Percentiles rank a stretch among this genome's conserved stretches.
phyloP scores from a whole-genome alignment of 2,113 vertebrate species.

The Anhinga rufa region DNA sequence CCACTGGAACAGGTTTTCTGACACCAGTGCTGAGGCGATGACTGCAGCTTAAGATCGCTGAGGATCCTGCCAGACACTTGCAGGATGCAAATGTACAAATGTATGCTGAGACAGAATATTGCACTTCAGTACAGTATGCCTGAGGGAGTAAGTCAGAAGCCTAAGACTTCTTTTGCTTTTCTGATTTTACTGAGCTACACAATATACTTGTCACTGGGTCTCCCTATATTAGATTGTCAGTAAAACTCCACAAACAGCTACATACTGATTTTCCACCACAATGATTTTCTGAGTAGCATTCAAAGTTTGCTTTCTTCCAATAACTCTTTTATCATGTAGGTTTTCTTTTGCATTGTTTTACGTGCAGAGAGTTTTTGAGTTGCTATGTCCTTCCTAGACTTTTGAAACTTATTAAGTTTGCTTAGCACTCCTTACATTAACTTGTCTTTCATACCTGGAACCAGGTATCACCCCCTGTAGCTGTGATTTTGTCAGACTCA shows the following conservation, averaged over 20 bases:
- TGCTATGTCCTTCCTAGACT: background rate
- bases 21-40: background rate
- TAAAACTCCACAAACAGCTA: background rate
- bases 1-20: background rate
- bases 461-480: background rate
- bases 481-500: background rate
- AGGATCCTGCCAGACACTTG: background rate
- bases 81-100: background rate
- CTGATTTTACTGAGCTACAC: background rate
- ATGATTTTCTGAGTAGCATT: background rate
- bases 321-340: background rate
- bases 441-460: background rate
- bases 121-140: background rate
- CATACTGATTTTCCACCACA: background rate
- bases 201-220: background rate
- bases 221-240: background rate
- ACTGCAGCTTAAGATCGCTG: background rate
- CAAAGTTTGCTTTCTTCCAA: background rate
- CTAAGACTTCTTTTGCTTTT: background rate
- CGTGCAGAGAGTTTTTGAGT: background rate
- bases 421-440: background rate
- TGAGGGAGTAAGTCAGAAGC: background rate
- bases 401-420: background rate
- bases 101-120: background rate
- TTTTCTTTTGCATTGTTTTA: background rate